Evolutionary conservation across 2,797 vertebrate species (phyloP).

Genomic region (Ptychobarbus kaznakovi): DNA sequence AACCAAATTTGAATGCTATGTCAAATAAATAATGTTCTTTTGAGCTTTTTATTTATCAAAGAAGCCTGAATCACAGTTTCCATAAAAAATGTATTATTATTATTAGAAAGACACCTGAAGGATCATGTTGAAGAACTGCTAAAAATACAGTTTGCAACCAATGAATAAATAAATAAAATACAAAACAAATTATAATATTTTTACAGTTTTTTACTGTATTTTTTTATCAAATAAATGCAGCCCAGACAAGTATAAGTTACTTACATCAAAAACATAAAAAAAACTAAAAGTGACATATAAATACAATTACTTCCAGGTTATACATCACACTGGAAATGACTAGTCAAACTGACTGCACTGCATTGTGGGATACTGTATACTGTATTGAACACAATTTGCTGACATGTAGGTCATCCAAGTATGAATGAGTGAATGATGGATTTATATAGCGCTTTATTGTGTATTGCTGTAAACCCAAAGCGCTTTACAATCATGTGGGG

Average conservation of each 20-base stretch:
- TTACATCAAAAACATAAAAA: background rate
- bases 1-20: background rate
- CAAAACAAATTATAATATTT: too few species aligned
- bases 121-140: background rate
- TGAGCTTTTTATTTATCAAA: background rate
- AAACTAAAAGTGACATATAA: background rate
- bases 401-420: slow-evolving; percentile 4
- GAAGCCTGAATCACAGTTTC: background rate
- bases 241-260: background rate
- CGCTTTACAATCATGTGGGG: too few species aligned
- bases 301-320: background rate
- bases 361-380: background rate
- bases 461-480: too few species aligned
- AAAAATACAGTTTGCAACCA: background rate
- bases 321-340: background rate
- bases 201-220: too few species aligned
- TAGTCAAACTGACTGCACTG: background rate
- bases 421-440: too few species aligned
- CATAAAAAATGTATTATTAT: too few species aligned
- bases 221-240: background rate
- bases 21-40: background rate
- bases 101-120: background rate
- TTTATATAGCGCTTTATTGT: too few species aligned
- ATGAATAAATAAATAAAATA: too few species aligned
- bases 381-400: background rate